Conservation (phyloP, 2,113 vertebrate genomes). For the Scopus umbretta region DNA sequence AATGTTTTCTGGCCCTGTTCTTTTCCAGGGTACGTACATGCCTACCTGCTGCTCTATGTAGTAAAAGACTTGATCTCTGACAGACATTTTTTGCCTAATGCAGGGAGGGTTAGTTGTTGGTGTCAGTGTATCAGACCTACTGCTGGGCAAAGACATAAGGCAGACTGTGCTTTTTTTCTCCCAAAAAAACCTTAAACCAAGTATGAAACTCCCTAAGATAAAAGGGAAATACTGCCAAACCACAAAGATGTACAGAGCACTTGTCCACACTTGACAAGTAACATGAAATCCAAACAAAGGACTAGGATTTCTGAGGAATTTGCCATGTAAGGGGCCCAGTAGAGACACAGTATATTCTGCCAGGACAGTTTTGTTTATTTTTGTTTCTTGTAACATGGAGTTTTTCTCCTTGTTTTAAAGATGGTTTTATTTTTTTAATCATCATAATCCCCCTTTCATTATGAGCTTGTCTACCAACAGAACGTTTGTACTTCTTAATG, state of each 20-base stretch:
- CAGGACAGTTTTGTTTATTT: neutral
- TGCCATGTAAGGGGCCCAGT: neutral
- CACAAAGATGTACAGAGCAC: neutral
- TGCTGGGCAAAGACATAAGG: neutral
- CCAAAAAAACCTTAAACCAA: neutral
- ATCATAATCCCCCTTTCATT: neutral
- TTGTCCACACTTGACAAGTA: neutral
- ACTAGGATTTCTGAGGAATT: neutral
- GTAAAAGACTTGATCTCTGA: neutral
- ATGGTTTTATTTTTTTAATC: neutral
- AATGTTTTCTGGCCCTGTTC: neutral
- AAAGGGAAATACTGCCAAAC: neutral
- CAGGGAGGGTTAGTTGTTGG: neutral
- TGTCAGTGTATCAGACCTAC: neutral
- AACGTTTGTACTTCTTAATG: neutral
- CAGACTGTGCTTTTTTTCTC: neutral
- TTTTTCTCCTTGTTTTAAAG: neutral
- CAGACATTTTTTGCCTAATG: neutral
- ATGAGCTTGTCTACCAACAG: neutral
- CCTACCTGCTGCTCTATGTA: neutral
- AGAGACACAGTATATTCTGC: neutral
- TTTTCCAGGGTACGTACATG: neutral
- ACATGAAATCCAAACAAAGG: neutral
- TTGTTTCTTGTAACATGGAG: neutral
- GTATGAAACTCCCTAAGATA: neutral